These are phyloP conservation scores for Leucoraja erinaceus DNA, from an alignment of 2,113 vertebrate species.

Conservation along the genomic window DNA sequence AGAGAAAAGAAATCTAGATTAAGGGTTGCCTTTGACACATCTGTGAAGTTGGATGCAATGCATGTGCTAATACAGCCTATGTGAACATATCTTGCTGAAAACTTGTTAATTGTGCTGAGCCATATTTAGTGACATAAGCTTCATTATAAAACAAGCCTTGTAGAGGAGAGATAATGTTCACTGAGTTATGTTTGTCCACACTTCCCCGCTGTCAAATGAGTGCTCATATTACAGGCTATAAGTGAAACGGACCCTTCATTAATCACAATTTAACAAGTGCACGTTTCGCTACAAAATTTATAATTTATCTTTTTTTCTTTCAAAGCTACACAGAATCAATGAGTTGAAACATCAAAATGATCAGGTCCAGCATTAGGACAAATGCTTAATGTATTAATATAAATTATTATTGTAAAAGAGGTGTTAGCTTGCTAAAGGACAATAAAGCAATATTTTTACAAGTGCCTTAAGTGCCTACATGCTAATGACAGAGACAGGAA, in stretches of 20 bases:
- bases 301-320: neutral
- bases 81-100: neutral
- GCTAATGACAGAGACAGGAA: neutral
- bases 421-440: neutral
- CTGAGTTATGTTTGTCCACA: constrained; percentile 9
- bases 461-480: neutral
- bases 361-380: neutral
- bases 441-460: neutral
- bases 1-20: neutral
- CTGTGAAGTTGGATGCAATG: neutral
- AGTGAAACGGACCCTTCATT: neutral
- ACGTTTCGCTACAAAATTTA: neutral
- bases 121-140: neutral
- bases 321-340: neutral
- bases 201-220: neutral
- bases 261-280: neutral
- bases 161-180: neutral
- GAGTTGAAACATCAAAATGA: neutral
- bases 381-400: neutral
- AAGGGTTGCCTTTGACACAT: neutral
- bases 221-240: neutral
- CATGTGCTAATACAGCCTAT: neutral
- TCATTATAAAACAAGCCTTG: neutral
- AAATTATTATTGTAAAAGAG: neutral
- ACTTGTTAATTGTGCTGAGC: neutral